Base-by-base conservation (phyloP, 2,113 vertebrate genomes). In the Gambusia affinis region DNA sequence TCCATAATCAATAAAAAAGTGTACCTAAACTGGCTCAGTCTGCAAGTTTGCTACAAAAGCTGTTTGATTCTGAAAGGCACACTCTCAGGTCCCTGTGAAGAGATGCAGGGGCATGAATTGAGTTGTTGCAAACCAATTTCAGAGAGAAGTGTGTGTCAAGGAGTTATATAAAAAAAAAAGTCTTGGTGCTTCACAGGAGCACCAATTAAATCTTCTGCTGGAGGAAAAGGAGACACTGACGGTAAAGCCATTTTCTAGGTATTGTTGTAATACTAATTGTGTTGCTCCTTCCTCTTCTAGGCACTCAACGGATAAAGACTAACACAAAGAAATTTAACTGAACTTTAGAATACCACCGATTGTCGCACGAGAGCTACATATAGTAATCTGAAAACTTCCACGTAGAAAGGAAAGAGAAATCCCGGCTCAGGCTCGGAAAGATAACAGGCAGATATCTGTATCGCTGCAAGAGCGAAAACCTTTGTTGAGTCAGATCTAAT, bases 71-170 rank as follows among this genome's bases (percentile, higher is more conserved):
- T 47, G 14, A 47, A 19, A 47, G 24, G 37, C 63, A 15, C 60
- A 24, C 39, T 79, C 54, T 54, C 7, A 37, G 24, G 28, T 73
- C 27, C 44, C 54, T 44, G 61, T 47, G 47, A 60, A 42, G 65
- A 70, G 62, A 4, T 27, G 27, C 44, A 19, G 44, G 42, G 28
- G 31, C 39, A 0, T 35, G 63, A 64, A 57, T 10, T 44, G 73
- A 51, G 29, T 28, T n/a, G 72, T 4, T 72, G 73, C 75, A 63
- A 89, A 74, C 72, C 78, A 65, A 70, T 76, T 44, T 64, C 31
- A 76, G 67, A 70, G 47, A 27, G 12, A 54, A 64, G 24, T 57
- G 29, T 65, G 3, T 66, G 14, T 66, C 42, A 66, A 35, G 3
- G 5, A 15, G 33, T 12, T 10, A 33, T n/a, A n/a, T n/a, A 66